Base-by-base conservation (phyloP, 2,113 vertebrate genomes). In the Neopipo cinnamomea region DNA sequence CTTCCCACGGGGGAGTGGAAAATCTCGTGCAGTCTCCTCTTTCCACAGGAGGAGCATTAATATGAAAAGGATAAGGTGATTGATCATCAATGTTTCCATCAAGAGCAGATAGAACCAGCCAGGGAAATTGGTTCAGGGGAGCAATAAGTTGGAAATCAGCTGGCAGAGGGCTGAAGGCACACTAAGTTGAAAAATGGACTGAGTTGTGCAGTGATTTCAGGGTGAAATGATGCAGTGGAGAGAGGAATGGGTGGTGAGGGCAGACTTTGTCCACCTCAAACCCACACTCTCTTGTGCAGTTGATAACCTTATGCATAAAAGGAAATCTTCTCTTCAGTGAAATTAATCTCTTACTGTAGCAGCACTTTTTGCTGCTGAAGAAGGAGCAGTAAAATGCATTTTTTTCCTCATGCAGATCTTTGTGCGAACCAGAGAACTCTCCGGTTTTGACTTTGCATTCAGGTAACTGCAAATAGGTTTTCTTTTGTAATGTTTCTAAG, bases 151-250 rank as follows among this genome's bases (percentile, higher is more conserved):
- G 3, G 62, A 82, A 89, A 81, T 61, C n/a, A 65, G 53, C 22
- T 72, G 53, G 15, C 49, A 72, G 41, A 67, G 22, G 35, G 78
- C 75, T 70, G 42, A 79, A 88, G 77, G 63, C 56, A n/a, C 47
- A 31, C 37, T 63, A 18, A 12, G 31, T 3, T 65, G 55, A 20
- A 41, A 77, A 76, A 77, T 30, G 18, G 50, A 44, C 62, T 47
- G 75, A 52, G n/a, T 4, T 59, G 70, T 59, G 62, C 42, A 15
- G 66, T 20, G 65, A 44, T 93, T 95, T 82, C 25, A 7, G 74
- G 82, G 56, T 4, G 49, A 50, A 89, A 17, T 0, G 1, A 16
- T 28, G 49, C 4, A 0, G 49, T 9, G 7, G 76, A 68, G 31
- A 30, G 41, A 42, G 75, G 70, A 56, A 28, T 14, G 47, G 39